Evolutionary conservation across 2,888 invertebrate genomes (phyloP).

Genomic region (Eucera pruinosa): DNA sequence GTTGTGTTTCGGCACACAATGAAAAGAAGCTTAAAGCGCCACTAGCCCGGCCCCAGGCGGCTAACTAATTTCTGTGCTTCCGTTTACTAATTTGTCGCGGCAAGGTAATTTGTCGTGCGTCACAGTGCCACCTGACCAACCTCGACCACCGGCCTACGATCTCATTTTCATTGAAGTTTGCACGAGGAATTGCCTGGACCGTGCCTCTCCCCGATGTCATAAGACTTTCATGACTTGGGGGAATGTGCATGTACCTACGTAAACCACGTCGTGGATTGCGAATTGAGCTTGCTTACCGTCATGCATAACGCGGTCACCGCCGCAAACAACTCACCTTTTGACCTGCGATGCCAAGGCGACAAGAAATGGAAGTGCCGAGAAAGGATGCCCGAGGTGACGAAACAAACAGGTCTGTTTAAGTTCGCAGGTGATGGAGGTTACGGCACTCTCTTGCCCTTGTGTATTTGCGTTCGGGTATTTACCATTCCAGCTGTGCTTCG

Average conservation of each 20-base stretch:
- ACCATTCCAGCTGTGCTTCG: background rate
- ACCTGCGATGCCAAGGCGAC: conserved; percentile 65
- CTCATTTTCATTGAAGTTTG: conserved; percentile 72
- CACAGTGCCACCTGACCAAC: conserved; percentile 4
- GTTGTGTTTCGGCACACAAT: conserved; percentile 28
- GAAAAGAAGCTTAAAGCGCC: conserved; percentile 17
- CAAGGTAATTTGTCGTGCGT: conserved; percentile 52
- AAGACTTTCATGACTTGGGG: conserved; percentile 73
- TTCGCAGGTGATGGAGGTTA: conserved; percentile 16
- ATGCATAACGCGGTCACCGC: conserved; percentile 53
- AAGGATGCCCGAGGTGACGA: conserved; percentile 5
- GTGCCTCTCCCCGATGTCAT: conserved; percentile 61
- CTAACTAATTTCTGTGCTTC: conserved; percentile 61
- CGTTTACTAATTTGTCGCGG: conserved; percentile 68
- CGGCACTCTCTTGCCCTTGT: conserved; percentile 1
- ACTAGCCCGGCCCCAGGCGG: conserved; percentile 14
- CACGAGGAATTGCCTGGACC: conserved; percentile 62
- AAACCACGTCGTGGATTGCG: conserved; percentile 52
- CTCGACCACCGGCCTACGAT: conserved; percentile 31
- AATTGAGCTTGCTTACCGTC: conserved; percentile 42
- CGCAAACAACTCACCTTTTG: conserved; percentile 75
- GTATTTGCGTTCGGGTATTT: conserved; percentile 5
- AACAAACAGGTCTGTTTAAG: conserved; percentile 1
- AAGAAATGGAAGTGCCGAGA: background rate
- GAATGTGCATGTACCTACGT: conserved; percentile 29